Percentiles rank a stretch among this genome's conserved stretches.
Conservation (phyloP, 2,797 vertebrate species). For the Clarias pachynema region DNA sequence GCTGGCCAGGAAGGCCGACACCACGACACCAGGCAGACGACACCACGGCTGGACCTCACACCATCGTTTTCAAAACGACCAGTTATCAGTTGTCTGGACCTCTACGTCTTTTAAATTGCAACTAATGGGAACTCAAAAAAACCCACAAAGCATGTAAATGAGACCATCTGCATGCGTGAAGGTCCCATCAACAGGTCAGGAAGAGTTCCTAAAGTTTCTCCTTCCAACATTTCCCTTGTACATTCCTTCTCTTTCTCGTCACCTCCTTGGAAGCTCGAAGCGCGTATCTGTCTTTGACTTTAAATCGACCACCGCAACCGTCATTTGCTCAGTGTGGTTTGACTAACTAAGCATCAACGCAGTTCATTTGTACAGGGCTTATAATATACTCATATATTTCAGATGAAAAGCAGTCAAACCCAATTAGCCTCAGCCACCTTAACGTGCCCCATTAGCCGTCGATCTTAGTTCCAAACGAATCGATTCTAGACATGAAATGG, state of each 20-base stretch:
- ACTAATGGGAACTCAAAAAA: not conserved
- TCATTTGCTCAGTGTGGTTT: slow-evolving; percentile 25
- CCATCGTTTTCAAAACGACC: not conserved
- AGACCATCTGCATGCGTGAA: not conserved
- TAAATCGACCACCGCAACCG: slow-evolving; percentile 8
- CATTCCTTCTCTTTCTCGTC: not conserved
- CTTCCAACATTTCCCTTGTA: not conserved
- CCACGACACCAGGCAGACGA: no score
- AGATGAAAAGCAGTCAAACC: slow-evolving; percentile 35
- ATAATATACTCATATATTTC: slow-evolving; percentile 17
- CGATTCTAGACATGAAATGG: slow-evolving; percentile 56
- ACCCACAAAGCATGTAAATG: not conserved
- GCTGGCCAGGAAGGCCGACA: not conserved
- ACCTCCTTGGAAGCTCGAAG: slow-evolving; percentile 47
- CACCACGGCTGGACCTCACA: not conserved
- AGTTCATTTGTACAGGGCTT: slow-evolving; percentile 12
- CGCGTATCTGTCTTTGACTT: slow-evolving; percentile 40
- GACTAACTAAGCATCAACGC: slow-evolving; percentile 18
- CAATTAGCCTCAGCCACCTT: slow-evolving; percentile 53
- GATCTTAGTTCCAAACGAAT: slow-evolving; percentile 55
- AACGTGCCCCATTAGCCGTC: slow-evolving; percentile 57
- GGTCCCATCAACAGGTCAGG: not conserved
- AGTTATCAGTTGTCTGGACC: not conserved
- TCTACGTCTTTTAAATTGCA: not conserved
- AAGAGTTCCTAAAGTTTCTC: not conserved